These are phyloP conservation scores for Melopsittacus undulatus DNA, from an alignment of 2,797 vertebrate genomes.

Conservation along the genomic window DNA sequence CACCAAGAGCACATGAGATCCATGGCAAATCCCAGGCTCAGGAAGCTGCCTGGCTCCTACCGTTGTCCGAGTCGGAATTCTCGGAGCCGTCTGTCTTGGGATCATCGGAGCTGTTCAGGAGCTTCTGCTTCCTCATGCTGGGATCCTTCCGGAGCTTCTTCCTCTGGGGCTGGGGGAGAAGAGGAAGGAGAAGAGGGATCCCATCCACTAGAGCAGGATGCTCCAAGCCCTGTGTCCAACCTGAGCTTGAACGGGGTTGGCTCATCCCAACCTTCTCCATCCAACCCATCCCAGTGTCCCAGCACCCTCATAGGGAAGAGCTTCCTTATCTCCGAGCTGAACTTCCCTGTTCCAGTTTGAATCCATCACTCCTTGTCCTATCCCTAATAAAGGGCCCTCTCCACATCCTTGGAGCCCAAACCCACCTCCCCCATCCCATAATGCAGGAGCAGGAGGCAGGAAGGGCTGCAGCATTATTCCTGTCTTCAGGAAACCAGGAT, in stretches of 20 bases:
- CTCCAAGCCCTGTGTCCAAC: neutral
- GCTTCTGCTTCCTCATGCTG: conserved; percentile 83
- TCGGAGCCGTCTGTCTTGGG: conserved; percentile 82
- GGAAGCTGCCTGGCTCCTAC: conserved; percentile 22
- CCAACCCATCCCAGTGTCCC: neutral
- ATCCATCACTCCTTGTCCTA: neutral
- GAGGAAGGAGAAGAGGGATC: neutral
- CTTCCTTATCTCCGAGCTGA: neutral
- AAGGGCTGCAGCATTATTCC: neutral
- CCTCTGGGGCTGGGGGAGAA: conserved; percentile 44
- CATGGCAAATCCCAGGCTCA: neutral
- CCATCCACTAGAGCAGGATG: neutral
- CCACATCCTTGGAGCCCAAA: neutral
- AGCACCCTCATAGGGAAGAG: neutral
- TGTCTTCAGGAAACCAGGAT: neutral
- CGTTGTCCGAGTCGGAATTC: conserved; percentile 75
- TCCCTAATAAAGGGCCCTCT: neutral
- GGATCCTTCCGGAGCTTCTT: conserved; percentile 80
- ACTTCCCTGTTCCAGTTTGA: neutral
- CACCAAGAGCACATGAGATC: fast-evolving
- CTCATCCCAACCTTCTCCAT: neutral
- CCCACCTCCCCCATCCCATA: neutral
- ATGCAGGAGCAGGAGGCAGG: fast-evolving
- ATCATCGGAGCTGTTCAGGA: conserved; percentile 79
- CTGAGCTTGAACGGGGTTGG: neutral